These are phyloP conservation scores for Lamproptera curius DNA, from an alignment of 2,888 invertebrate genomes.

Conservation along the genomic window DNA sequence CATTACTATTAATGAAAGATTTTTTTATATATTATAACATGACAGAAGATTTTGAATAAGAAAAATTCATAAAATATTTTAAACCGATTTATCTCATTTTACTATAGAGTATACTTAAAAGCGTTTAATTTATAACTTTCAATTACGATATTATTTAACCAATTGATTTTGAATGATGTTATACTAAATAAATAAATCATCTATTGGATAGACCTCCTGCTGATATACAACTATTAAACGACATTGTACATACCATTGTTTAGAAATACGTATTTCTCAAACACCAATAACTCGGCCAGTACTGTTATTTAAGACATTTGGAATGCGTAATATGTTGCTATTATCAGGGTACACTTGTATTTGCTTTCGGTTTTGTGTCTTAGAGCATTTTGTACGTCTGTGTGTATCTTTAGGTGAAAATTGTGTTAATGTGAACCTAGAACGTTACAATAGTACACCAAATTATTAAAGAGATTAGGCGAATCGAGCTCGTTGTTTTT, in stretches of 20 bases:
- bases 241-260: slow-evolving; percentile 20
- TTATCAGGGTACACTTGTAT: slow-evolving; percentile 19
- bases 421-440: slow-evolving; percentile 1
- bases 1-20: too few species aligned
- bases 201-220: slow-evolving; percentile 2
- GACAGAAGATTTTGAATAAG: too few species aligned
- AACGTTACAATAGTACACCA: background rate
- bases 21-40: too few species aligned
- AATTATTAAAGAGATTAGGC: too few species aligned
- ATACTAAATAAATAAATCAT: too few species aligned
- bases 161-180: too few species aligned
- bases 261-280: slow-evolving; percentile 20
- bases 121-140: too few species aligned
- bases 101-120: too few species aligned
- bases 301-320: slow-evolving; percentile 11
- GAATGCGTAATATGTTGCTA: slow-evolving; percentile 17
- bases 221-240: slow-evolving; percentile 10
- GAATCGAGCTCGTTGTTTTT: too few species aligned
- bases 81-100: too few species aligned
- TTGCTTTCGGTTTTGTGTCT: slow-evolving; percentile 4
- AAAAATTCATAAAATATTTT: too few species aligned
- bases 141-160: too few species aligned
- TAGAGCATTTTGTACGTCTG: slow-evolving; percentile 5
- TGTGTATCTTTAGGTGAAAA: slow-evolving; percentile 2
- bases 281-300: slow-evolving; percentile 22